A percentile compares a stretch with the other conserved stretches of the same genome.
These are phyloP conservation scores for Arenaria interpres DNA, from an alignment of 2,113 vertebrate species.

Conservation along the genomic window DNA sequence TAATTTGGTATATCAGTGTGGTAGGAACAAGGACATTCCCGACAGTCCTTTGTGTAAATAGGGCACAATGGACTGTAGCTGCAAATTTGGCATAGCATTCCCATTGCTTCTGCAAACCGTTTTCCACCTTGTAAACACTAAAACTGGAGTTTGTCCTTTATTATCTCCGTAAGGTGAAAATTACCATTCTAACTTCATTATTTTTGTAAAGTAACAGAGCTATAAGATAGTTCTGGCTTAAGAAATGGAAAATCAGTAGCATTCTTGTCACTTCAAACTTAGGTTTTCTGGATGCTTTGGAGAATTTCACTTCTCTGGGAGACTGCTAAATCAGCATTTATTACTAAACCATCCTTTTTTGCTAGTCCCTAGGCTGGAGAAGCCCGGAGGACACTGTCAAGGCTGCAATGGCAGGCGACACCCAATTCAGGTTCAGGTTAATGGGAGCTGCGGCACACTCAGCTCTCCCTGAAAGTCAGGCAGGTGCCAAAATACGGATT, in stretches of 20 bases:
- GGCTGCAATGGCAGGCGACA: background rate
- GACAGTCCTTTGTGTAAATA: background rate
- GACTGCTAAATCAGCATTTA: background rate
- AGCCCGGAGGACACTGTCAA: background rate
- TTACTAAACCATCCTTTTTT: background rate
- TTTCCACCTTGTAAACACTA: background rate
- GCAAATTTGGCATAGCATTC: background rate
- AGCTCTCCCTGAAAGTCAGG: background rate
- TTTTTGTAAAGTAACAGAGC: background rate
- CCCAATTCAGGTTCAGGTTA: background rate
- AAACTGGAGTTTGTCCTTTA: background rate
- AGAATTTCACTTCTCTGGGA: background rate
- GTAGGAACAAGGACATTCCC: background rate
- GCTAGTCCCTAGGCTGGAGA: background rate
- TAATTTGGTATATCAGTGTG: accelerated
- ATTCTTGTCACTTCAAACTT: background rate
- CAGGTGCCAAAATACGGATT: background rate
- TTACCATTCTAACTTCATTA: background rate
- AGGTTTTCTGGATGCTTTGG: background rate
- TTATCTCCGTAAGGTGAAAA: background rate
- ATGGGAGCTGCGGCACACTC: background rate
- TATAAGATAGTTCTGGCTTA: background rate
- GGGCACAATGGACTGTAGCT: background rate
- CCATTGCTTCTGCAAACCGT: background rate
- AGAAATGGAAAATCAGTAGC: background rate